Evolutionary conservation across 2,797 vertebrate genomes (phyloP).

Genomic region (Cossypha caffra): DNA sequence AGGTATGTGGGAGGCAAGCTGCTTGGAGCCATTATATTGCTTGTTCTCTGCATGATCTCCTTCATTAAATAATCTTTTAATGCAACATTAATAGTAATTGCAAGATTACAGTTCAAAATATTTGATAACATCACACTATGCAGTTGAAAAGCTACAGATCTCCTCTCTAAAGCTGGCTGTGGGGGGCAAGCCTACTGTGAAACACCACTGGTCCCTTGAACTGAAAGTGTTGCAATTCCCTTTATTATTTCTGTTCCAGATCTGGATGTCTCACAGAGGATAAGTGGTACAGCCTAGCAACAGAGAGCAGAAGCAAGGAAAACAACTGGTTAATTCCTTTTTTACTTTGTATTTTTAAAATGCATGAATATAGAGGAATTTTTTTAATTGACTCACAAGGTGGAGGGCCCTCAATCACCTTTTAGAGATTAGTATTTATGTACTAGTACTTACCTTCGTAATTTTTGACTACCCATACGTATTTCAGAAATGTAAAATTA

Average conservation of each 20-base stretch:
- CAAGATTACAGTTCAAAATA: constrained; percentile 79
- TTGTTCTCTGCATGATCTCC: constrained; percentile 73
- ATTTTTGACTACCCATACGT: background rate
- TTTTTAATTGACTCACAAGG: background rate
- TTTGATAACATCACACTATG: constrained; percentile 76
- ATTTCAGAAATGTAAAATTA: constrained; percentile 1
- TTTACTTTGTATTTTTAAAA: background rate
- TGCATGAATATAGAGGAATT: fast-evolving
- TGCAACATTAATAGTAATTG: constrained; percentile 79
- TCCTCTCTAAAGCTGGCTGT: constrained; percentile 66
- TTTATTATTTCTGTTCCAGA: background rate
- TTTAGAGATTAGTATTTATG: background rate
- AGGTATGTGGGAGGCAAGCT: constrained; percentile 77
- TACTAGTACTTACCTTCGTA: background rate
- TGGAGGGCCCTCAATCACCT: background rate
- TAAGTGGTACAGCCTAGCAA: background rate
- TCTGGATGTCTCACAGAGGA: background rate
- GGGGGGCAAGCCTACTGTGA: constrained; percentile 39
- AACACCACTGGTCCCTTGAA: constrained; percentile 2
- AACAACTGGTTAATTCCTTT: background rate
- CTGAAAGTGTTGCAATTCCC: background rate
- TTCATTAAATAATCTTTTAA: constrained; percentile 81
- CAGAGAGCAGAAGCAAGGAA: background rate
- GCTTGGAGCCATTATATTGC: constrained; percentile 72
- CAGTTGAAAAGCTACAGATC: constrained; percentile 52